Base-by-base conservation (phyloP, 2,797 vertebrate species). In the Acanthis flammea region DNA sequence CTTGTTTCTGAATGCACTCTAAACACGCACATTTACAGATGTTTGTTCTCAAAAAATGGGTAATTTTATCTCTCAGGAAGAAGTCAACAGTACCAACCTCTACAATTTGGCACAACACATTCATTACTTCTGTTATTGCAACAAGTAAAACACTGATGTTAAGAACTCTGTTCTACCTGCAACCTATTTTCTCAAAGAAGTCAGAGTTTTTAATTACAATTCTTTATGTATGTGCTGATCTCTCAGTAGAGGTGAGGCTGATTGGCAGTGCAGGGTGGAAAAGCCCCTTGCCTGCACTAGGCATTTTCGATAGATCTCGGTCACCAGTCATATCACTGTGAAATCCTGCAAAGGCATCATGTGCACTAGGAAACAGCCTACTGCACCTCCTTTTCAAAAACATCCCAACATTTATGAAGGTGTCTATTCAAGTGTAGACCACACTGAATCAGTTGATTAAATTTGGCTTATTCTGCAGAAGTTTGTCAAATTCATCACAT, bases 221-320 rank as follows among this genome's bases (percentile, higher is more conserved):
- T 76, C 21, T 24, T 50, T 13, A 35, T 2, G 1, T 15, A 25
- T 1, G 2, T 17, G 7, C 58, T 85, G 30, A 13, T 71, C 51
- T 87, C 31, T 50, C 41, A 39, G 28, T 19, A 39, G 62, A 48
- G 17, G 12, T 42, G 61, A 73, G 74, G 28, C n/a, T 67, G 37
- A 17, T 22, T 25, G 28, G 35, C 22, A 62, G 33, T 3, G 16
- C 35, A 68, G 62, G 24, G 11, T 47, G 42, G 71, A 89, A 91
- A 63, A 89, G 31, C 12, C 24, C 22, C 5, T 19, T 80, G 57
- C 31, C 57, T 7, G 4, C 16, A 27, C 7, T 31, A 21, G 0
- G 1, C 5, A 10, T 63, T 89, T 77, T 77, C 0, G 0, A 5
- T 35, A 83, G 35, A 31, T 6, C n/a, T 80, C 2, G 0, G n/a